phyloP scores from a whole-genome alignment of 2,797 vertebrate genomes.

The Tachyglossus aculeatus region DNA sequence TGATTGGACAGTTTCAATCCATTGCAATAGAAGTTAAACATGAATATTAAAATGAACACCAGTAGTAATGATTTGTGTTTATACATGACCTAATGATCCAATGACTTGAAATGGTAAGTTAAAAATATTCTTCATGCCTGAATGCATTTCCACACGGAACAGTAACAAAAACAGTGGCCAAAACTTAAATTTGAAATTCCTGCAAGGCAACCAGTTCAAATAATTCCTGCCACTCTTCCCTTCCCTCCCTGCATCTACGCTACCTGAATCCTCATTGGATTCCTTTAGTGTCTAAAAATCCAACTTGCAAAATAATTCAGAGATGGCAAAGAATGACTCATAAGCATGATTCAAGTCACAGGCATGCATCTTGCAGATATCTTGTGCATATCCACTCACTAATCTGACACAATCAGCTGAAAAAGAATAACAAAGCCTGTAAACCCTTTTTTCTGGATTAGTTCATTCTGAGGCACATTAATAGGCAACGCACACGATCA shows the following conservation, averaged over 20 bases:
- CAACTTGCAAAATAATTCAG: slow-evolving; percentile 10
- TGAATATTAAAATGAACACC: no score
- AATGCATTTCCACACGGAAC: neutral
- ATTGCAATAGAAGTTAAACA: no score
- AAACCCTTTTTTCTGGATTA: neutral
- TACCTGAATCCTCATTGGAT: neutral
- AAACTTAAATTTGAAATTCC: neutral
- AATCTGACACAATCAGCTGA: neutral
- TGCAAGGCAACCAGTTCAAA: neutral
- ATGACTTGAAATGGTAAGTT: neutral
- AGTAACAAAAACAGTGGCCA: neutral
- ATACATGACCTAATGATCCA: neutral
- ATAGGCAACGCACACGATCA: neutral
- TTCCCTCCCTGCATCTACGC: neutral
- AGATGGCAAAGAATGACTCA: neutral
- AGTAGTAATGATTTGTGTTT: no score
- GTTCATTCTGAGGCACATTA: slow-evolving; percentile 10
- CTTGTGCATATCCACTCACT: neutral
- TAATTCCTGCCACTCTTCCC: neutral
- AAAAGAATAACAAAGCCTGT: slow-evolving; percentile 10
- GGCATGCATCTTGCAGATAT: neutral
- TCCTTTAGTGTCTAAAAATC: slow-evolving; percentile 6
- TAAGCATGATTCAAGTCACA: neutral
- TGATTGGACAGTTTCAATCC: no score
- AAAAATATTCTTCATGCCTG: neutral